Evolutionary conservation across 37 sponge, comb jelly and placozoan genomes (phyloP), one percentile per base, ranked within the genome.

Genomic region (Agelas oroides): DNA sequence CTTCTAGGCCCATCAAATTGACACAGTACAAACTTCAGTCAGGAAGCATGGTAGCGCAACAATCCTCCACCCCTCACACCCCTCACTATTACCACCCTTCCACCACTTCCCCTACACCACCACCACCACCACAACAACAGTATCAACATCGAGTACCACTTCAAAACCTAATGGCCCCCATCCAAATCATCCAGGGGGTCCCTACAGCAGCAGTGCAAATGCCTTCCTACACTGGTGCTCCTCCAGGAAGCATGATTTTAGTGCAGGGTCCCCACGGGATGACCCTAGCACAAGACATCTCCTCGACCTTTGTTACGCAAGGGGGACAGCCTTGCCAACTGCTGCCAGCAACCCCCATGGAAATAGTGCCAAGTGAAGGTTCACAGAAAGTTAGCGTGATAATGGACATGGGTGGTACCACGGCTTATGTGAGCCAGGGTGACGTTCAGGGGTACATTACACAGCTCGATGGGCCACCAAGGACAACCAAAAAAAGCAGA

Each of bases 331-430:
- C 76, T 1, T 76, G 69, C 25, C 86, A 85, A 46, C 15, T 85
- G 59, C 32, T 85, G 19, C 53, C 59, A 1, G 59, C 83, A 6
- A 62, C 18, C 21, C 41, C 84, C n/a, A 16, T 23, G 67, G 35
- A 35, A 1, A 37, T 33, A 25, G 65, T 52, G 16, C 20, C 35
- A 31, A 35, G 32, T 15, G 89, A 82, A 3, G 57, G 34, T 53
- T 41, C 89, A 17, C 82, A 89, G 53, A 76, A 82, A 69, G 73
- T 89, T 27, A 89, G 89, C 37, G 89, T 89, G 20, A 82, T 89
- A 23, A 82, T 82, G 77, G 69, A 82, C 23, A 83, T 83, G 5
- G 23, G 58, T 0, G 61, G 41, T 17, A 59, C 27, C 28, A 58
- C 87, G 33, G 32, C 72, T 28, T 81, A 70, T 27, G 41, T 60